Conservation (phyloP, 2,113 vertebrate genomes). For the Cyprinus carpio region DNA sequence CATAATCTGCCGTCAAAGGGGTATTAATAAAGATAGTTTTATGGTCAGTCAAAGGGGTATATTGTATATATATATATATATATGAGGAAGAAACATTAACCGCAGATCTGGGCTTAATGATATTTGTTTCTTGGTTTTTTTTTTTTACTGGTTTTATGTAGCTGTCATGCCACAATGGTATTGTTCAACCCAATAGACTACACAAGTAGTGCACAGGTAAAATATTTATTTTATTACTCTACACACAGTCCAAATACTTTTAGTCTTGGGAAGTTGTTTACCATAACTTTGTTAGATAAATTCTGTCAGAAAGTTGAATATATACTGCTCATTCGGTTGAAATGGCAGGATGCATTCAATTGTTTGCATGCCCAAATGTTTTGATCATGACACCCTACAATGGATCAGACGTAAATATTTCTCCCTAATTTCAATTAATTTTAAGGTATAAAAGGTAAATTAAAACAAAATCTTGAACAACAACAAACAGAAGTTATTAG, state of each 20-base stretch:
- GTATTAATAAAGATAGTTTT: too few relatives aligned
- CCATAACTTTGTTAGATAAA: not conserved
- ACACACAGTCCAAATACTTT: not conserved
- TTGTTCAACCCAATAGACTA: not conserved
- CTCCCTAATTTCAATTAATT: not conserved
- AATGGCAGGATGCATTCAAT: not conserved
- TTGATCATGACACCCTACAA: not conserved
- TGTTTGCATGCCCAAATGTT: not conserved
- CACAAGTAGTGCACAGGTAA: not conserved
- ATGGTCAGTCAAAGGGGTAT: too few relatives aligned
- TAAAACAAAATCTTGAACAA: not conserved
- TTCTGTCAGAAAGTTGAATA: not conserved
- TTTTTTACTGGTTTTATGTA: too few relatives aligned
- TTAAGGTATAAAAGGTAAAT: not conserved
- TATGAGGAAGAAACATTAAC: too few relatives aligned
- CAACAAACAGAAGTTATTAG: not conserved
- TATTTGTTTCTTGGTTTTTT: too few relatives aligned
- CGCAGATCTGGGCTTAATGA: too few relatives aligned
- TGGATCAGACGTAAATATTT: not conserved
- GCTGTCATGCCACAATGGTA: not conserved
- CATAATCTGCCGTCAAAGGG: too few relatives aligned
- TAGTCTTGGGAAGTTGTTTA: not conserved
- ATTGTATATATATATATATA: too few relatives aligned
- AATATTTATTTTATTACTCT: not conserved
- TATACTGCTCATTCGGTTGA: not conserved